Percentiles rank a stretch among this genome's conserved stretches.
Evolutionary conservation across 35 echinoderm and acorn worm genomes (phyloP).

Genomic region (Eucidaris tribuloides): DNA sequence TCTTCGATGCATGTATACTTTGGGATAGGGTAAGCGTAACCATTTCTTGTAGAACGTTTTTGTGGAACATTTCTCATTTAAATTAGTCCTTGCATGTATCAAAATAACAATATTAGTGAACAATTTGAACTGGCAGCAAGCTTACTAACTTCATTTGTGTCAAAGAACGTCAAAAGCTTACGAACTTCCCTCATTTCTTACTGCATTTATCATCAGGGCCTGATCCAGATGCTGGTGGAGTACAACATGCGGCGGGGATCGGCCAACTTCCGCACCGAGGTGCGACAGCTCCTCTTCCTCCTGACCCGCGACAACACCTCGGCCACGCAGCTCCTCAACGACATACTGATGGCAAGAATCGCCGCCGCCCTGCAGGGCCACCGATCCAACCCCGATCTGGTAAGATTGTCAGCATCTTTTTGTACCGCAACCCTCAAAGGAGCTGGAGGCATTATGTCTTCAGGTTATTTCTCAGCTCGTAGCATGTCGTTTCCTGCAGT

Average conservation of each 20-base stretch:
- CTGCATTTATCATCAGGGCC: slow-evolving; percentile 43
- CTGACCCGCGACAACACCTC: slow-evolving; percentile 80
- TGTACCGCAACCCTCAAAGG: too few species aligned
- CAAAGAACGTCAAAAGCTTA: background rate
- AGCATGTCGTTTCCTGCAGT: too few species aligned
- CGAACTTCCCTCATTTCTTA: background rate
- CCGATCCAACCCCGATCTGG: slow-evolving; percentile 83
- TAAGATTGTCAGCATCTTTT: too few species aligned
- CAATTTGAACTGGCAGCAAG: background rate
- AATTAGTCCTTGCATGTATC: too few species aligned
- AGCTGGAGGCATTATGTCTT: too few species aligned
- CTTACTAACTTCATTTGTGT: background rate
- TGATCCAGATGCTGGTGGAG: slow-evolving; percentile 85
- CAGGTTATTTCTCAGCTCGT: too few species aligned
- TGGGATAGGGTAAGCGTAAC: too few species aligned
- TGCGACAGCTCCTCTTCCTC: slow-evolving; percentile 79
- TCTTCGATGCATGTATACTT: too few species aligned
- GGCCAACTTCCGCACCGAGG: slow-evolving; percentile 69
- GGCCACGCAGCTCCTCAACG: slow-evolving; percentile 82
- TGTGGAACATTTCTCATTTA: too few species aligned
- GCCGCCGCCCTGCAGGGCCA: slow-evolving; percentile 59
- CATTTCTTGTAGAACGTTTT: too few species aligned
- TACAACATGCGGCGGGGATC: slow-evolving; percentile 91
- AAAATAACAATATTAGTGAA: background rate
- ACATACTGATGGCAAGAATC: slow-evolving; percentile 83